Evolutionary conservation across 2,797 vertebrate species (phyloP).

Genomic region (Oreochromis mossambicus): DNA sequence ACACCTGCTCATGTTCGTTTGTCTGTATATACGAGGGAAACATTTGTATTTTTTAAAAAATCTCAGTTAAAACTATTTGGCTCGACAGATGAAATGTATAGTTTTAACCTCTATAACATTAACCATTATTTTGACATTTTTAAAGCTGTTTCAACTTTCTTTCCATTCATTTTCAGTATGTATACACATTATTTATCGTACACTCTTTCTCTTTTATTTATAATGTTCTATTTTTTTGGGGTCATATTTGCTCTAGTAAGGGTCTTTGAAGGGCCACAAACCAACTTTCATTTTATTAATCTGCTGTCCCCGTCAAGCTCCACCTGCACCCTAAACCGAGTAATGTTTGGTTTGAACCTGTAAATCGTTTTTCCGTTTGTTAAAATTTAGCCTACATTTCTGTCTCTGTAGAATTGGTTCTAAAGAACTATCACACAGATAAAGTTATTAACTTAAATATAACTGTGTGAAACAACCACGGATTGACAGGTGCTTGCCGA

Average conservation of each 20-base stretch:
- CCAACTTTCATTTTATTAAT: background rate
- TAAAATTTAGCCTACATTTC: background rate
- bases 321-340: background rate
- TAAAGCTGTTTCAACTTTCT: background rate
- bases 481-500: constrained; percentile 41
- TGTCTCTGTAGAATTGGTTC: background rate
- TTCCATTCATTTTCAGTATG: background rate
- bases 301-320: background rate
- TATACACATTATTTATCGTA: background rate
- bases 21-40: too few relatives aligned
- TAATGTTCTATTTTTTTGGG: background rate
- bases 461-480: background rate
- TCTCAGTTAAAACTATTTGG: background rate
- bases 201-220: background rate
- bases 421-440: constrained; percentile 19
- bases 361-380: constrained; percentile 16
- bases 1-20: too few relatives aligned
- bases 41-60: too few relatives aligned
- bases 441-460: constrained; percentile 34
- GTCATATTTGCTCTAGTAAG: background rate
- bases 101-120: background rate
- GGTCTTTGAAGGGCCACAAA: background rate
- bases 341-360: background rate
- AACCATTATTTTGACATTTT: background rate
- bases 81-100: background rate